A percentile compares a stretch with the other conserved stretches of the same genome.
phyloP scores from a whole-genome alignment of 2,888 invertebrate species.

The Netelia virgata region DNA sequence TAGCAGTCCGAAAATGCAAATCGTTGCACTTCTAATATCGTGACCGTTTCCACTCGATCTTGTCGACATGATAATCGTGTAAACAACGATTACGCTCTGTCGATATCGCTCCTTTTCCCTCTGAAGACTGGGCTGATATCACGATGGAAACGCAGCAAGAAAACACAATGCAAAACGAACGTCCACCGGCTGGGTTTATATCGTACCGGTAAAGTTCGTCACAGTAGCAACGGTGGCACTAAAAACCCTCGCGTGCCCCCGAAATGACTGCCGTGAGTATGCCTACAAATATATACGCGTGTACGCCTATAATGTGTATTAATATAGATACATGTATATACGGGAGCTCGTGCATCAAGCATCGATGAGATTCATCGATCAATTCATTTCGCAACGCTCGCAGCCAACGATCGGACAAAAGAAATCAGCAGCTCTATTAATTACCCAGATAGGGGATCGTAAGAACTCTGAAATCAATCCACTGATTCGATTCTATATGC shows the following conservation, averaged over 20 bases:
- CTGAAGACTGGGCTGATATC: conserved; percentile 6
- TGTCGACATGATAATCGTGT: conserved; percentile 56
- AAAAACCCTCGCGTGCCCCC: conserved; percentile 37
- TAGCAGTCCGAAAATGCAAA: conserved; percentile 45
- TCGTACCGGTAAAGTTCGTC: conserved; percentile 62
- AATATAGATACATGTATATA: conserved; percentile 12
- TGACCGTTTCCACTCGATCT: conserved; percentile 15
- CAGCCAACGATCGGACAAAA: conserved; percentile 52
- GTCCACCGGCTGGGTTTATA: conserved; percentile 54
- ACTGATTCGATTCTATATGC: conserved; percentile 45
- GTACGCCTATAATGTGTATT: not conserved
- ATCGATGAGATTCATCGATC: conserved; percentile 68
- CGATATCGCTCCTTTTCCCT: not conserved
- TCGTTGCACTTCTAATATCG: conserved; percentile 35
- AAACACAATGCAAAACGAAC: conserved; percentile 64
- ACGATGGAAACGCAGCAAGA: conserved; percentile 7
- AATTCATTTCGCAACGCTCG: conserved; percentile 64
- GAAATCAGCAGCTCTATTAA: conserved; percentile 65
- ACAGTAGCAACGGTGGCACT: conserved; percentile 25
- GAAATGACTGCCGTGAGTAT: conserved; percentile 9
- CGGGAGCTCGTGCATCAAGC: conserved; percentile 39
- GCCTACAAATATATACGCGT: not conserved
- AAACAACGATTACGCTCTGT: conserved; percentile 13
- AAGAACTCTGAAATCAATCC: conserved; percentile 60
- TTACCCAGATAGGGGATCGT: conserved; percentile 65